Evolutionary conservation across 2,888 invertebrate genomes (phyloP), one percentile per base, ranked within the genome.

Genomic region (Drosophila sordidapex): DNA sequence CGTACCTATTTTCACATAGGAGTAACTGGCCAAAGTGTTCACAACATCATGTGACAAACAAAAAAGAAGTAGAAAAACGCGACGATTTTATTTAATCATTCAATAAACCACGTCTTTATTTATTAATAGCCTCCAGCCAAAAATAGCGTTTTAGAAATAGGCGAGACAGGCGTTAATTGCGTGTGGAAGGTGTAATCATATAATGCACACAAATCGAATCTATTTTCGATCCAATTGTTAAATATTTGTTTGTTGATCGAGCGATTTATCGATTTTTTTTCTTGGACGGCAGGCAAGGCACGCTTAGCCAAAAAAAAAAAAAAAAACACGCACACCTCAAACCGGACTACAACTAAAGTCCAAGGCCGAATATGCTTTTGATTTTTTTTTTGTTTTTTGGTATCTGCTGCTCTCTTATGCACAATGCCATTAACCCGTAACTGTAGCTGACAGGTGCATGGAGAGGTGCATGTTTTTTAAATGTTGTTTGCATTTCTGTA

Each of bases 91-190:
- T 36, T 13, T 21, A 52, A n/a, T 52, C 29, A 15, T 21, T 52
- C 15, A 15, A 53, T 54, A 54, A 48, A 21, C 2, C 25, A 48
- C 7, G 15, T 48, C 8, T 27, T 51, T 29, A n/a, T 27, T n/a
- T 51, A 51, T 51, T 46, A 46, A 46, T 46, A 46, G 46, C 15
- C 46, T 25, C 46, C 4, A 8, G 2, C 15, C n/a, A 13, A n/a
- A 51, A 29, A 51, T 51, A 18, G 29, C 40, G 18, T 18, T 43
- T 43, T 74, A 74, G 74, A 83, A 87, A 83, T 83, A 87, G 83
- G 68, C 27, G 49, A 57, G 70, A 38, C 62, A 65, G 67, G 70
- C 83, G 83, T 67, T 83, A 83, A 84, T 85, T 85, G 68, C 62
- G 35, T 53, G 63, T 53, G 63, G 33, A 40, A 73, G 67, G 67